A percentile compares a stretch with the other conserved stretches of the same genome.
These are phyloP conservation scores for Molossus alvarezi DNA, from an alignment of 2,797 vertebrate genomes.

Conservation along the genomic window DNA sequence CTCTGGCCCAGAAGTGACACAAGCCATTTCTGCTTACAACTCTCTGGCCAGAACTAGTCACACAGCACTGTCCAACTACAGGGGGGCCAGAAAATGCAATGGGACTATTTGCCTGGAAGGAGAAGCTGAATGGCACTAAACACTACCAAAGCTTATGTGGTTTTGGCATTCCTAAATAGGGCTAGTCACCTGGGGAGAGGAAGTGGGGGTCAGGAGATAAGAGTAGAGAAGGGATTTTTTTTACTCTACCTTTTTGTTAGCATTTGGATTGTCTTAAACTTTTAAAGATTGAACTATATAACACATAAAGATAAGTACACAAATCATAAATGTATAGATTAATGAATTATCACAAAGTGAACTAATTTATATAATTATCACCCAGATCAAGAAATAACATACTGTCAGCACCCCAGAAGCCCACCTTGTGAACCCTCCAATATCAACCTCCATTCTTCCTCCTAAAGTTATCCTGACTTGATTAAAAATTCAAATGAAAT, in stretches of 20 bases:
- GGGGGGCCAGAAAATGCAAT: not conserved
- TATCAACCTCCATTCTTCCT: not conserved
- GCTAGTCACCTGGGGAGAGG: not conserved
- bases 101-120: not conserved
- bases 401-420: not conserved
- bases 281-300: not conserved
- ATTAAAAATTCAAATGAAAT: not conserved
- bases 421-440: not conserved
- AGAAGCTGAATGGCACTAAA: not conserved
- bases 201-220: not conserved
- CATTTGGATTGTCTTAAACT: constrained; percentile 13
- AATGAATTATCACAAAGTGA: not conserved
- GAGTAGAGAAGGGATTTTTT: not conserved
- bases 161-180: not conserved
- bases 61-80: not conserved
- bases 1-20: not conserved
- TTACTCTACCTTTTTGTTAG: not conserved
- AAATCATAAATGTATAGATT: not conserved
- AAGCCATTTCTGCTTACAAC: not conserved
- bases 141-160: not conserved
- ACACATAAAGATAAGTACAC: not conserved
- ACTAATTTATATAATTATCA: not conserved
- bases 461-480: not conserved
- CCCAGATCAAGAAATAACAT: constrained; percentile 11
- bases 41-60: not conserved